These are phyloP conservation scores for Andrena praecox DNA, from an alignment of 2,888 invertebrate genomes.

Conservation along the genomic window DNA sequence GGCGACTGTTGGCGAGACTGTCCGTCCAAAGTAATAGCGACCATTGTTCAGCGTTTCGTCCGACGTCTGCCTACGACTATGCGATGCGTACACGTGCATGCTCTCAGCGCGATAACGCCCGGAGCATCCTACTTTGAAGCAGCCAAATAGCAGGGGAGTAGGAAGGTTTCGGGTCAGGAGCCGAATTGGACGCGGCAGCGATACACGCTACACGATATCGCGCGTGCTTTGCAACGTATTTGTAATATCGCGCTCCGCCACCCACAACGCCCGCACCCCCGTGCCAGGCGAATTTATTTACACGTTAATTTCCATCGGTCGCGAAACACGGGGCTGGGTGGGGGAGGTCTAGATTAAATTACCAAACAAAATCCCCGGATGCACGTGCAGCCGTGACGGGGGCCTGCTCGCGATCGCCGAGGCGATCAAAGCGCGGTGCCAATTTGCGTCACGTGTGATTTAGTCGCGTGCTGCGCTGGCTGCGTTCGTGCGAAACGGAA, in stretches of 20 bases:
- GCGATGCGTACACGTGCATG: no score
- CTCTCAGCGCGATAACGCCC: no score
- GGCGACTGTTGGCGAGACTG: constrained; percentile 6
- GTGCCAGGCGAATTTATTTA: constrained; percentile 42
- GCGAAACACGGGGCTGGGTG: constrained; percentile 1
- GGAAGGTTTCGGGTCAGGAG: not conserved
- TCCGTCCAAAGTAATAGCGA: not conserved
- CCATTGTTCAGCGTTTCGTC: constrained; percentile 22
- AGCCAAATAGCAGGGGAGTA: not conserved
- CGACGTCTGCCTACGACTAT: not conserved
- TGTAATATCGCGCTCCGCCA: constrained; percentile 44
- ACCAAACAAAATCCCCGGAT: constrained; percentile 42
- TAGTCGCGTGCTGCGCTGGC: constrained; percentile 43
- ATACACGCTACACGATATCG: constrained; percentile 31
- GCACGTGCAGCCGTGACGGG: constrained; percentile 26
- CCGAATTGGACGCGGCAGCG: not conserved
- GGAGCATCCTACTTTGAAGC: no score
- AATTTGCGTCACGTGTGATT: constrained; percentile 69
- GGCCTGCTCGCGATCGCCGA: constrained; percentile 26
- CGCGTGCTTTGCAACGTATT: constrained; percentile 35
- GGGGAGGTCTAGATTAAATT: constrained; percentile 47
- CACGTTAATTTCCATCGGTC: constrained; percentile 50
- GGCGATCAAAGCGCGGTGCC: constrained; percentile 60
- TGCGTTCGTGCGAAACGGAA: constrained; percentile 51
- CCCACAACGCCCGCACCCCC: not conserved